Percentiles rank a stretch among this genome's conserved stretches.
These are phyloP conservation scores for Drosophila persimilis DNA, from an alignment of 1,140 invertebrate genomes.

Conservation along the genomic window DNA sequence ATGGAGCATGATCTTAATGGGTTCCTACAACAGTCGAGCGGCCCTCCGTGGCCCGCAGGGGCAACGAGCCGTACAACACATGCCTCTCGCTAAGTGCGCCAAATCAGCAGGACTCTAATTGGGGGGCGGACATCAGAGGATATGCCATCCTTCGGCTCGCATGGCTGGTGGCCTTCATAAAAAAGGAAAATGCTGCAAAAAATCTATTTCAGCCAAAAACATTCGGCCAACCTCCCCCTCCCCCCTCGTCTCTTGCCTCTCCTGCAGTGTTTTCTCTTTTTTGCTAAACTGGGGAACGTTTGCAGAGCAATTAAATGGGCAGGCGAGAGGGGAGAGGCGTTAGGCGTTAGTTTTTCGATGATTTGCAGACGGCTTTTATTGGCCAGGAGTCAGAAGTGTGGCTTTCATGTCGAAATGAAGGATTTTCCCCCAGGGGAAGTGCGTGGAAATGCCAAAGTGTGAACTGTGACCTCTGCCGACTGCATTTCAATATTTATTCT, in stretches of 20 bases:
- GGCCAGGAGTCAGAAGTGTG: conserved; percentile 15
- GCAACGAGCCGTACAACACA: conserved; percentile 55
- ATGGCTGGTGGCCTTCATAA: conserved; percentile 19
- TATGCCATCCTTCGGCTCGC: not conserved
- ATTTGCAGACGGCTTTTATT: conserved; percentile 20
- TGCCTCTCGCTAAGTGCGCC: conserved; percentile 72
- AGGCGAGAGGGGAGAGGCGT: conserved; percentile 1
- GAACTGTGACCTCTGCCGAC: conserved; percentile 11
- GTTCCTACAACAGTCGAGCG: conserved; percentile 68
- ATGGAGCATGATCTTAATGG: conserved; percentile 81
- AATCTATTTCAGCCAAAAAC: conserved; percentile 35
- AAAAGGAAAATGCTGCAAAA: conserved; percentile 23
- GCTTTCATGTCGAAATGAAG: conserved; percentile 30
- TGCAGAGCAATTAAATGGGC: conserved; percentile 53
- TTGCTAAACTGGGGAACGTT: conserved; percentile 36
- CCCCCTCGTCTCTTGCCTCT: conserved; percentile 28
- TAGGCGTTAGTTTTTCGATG: conserved; percentile 33
- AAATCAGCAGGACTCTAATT: conserved; percentile 80
- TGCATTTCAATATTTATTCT: conserved; percentile 62
- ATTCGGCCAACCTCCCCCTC: not conserved
- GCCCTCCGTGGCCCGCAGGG: not conserved
- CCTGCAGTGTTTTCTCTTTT: conserved; percentile 8
- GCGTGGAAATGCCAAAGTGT: not conserved
- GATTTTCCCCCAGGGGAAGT: not conserved
- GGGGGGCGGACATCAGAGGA: conserved; percentile 54